These are phyloP conservation scores for Eublepharis macularius DNA, from an alignment of 2,113 vertebrate genomes.

Conservation along the genomic window DNA sequence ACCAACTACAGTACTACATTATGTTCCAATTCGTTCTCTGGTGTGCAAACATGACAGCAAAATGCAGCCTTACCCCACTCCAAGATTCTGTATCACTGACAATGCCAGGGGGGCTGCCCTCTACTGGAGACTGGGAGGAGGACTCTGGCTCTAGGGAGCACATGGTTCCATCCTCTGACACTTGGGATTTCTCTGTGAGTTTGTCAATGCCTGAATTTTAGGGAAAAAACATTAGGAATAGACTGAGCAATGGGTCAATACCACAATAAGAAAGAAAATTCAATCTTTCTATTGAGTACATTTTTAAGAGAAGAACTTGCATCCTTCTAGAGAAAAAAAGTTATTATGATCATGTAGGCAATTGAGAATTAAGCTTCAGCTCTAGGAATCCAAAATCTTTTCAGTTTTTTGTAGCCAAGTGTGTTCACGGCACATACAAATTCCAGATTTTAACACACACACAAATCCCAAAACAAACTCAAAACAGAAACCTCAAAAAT, in stretches of 20 bases:
- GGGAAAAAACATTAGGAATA: not conserved
- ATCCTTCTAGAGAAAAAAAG: not conserved
- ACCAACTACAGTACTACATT: not conserved
- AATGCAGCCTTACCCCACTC: slow-evolving; percentile 60
- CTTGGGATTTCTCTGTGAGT: slow-evolving; percentile 96
- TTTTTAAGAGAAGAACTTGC: not conserved
- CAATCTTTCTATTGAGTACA: not conserved
- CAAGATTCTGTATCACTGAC: slow-evolving; percentile 78
- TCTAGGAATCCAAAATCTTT: not conserved
- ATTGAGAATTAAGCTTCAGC: not conserved
- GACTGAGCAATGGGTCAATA: not conserved
- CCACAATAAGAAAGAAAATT: not conserved
- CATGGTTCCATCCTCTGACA: slow-evolving; percentile 96
- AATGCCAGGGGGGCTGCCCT: slow-evolving; percentile 64
- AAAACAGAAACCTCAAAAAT: not conserved
- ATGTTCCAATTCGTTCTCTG: not conserved
- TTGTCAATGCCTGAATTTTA: slow-evolving; percentile 89
- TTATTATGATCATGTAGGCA: not conserved
- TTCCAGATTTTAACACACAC: not conserved
- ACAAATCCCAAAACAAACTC: not conserved
- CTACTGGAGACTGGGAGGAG: slow-evolving; percentile 58
- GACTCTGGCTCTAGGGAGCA: slow-evolving; percentile 82
- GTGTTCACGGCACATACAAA: not conserved
- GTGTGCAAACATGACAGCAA: not conserved
- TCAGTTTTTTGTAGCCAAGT: not conserved